Percentiles rank a stretch among this genome's conserved stretches.
phyloP scores from a whole-genome alignment of 2,888 invertebrate species.

The Agriopis marginaria region DNA sequence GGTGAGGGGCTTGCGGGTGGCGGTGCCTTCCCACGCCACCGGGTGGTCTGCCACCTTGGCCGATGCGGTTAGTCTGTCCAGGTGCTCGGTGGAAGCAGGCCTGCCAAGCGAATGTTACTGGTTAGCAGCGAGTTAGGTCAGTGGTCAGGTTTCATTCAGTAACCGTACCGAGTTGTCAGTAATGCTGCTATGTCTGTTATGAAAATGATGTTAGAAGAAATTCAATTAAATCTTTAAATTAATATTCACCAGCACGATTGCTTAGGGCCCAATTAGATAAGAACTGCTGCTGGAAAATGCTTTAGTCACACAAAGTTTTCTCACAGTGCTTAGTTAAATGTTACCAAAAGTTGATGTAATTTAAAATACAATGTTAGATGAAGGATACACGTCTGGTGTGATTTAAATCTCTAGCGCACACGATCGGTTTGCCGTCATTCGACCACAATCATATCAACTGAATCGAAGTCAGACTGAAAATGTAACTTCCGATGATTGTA shows the following conservation, averaged over 20 bases:
- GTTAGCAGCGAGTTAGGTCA: conserved; percentile 29
- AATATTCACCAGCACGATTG: not conserved
- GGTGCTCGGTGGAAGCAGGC: conserved; percentile 94
- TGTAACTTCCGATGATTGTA: too few species aligned
- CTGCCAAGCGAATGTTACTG: conserved; percentile 68
- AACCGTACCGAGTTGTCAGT: conserved; percentile 1
- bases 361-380: not conserved
- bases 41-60: conserved; percentile 82
- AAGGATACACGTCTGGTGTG: too few species aligned
- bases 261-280: not conserved
- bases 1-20: conserved; percentile 92
- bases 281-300: not conserved
- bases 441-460: too few species aligned
- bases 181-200: not conserved
- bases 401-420: too few species aligned
- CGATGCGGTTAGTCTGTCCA: conserved; percentile 89
- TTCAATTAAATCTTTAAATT: too few species aligned
- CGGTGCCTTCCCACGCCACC: conserved; percentile 82
- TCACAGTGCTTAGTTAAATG: not conserved
- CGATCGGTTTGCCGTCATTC: too few species aligned
- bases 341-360: not conserved
- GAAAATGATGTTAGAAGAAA: too few species aligned
- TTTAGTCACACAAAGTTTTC: not conserved
- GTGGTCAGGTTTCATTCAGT: conserved; percentile 9
- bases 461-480: too few species aligned